These are phyloP conservation scores for Omphaloscelis lunosa DNA, from an alignment of 2,888 invertebrate species.

Conservation along the genomic window DNA sequence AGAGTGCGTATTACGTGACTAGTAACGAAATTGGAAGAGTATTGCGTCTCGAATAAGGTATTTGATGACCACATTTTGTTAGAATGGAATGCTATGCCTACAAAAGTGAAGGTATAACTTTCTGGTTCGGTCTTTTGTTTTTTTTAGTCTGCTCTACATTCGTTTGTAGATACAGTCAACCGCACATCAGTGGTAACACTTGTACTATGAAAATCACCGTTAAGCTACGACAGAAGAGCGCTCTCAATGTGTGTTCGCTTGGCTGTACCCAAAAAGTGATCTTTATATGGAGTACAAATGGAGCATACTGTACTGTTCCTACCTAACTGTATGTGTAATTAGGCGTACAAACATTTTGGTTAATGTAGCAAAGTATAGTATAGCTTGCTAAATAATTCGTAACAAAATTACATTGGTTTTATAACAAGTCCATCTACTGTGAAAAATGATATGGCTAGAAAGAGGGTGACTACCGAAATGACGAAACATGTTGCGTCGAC, in stretches of 20 bases:
- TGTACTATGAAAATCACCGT: too few species aligned
- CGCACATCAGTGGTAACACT: too few species aligned
- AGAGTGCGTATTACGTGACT: slow-evolving; percentile 64
- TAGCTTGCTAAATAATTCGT: neutral
- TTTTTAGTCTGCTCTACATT: neutral
- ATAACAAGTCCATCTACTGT: neutral
- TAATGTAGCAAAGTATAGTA: neutral
- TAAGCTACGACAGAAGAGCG: too few species aligned
- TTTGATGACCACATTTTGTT: slow-evolving; percentile 39
- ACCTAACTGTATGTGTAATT: neutral
- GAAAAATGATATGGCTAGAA: too few species aligned
- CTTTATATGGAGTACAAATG: neutral
- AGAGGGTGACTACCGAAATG: too few species aligned
- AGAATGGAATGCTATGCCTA: slow-evolving; percentile 25
- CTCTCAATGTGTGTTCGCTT: too few species aligned
- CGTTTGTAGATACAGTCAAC: too few species aligned
- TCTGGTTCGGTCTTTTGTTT: slow-evolving; percentile 1
- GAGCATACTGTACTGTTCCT: neutral
- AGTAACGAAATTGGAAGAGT: slow-evolving; percentile 50
- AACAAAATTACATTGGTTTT: neutral
- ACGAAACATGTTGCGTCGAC: too few species aligned
- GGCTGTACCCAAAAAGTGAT: neutral
- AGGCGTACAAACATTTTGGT: neutral
- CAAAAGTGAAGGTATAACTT: slow-evolving; percentile 49
- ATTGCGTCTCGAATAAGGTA: slow-evolving; percentile 41